Base-by-base conservation (phyloP, 1,140 invertebrate species). In the Aphaenogaster rudis region DNA sequence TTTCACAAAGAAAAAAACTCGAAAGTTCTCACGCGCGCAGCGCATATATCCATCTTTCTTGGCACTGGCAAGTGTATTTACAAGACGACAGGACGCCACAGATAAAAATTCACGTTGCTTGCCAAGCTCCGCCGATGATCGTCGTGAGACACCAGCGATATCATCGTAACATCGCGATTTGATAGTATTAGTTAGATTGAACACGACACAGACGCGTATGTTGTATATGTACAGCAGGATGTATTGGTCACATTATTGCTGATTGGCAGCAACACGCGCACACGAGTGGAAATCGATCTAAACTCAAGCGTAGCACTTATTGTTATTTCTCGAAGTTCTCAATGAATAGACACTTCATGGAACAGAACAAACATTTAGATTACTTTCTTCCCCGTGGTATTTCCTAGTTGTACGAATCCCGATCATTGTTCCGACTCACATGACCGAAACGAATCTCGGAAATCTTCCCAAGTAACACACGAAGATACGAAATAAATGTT, bases 161-260 rank as follows among this genome's bases (percentile, higher is more conserved):
- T 61, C 1, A 45, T 59, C 15, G 42, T n/a, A 48, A 39, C 4
- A 52, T 48, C n/a, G 33, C 48, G 63, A 54, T 21, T 64, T 74
- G 33, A 48, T 69, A 54, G 54, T 28, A 69, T 28, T 80, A 59
- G 2, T 21, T 52, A 5, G 50, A 78, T 52, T 39, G 72, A 89
- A 87, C 66, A 63, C 66, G 67, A 77, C 52, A 59, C 76, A 15
- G 33, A 45, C 52, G 76, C 59, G 6, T 77, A 57, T 57, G 9
- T 72, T 42, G 13, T 71, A 42, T 88, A 81, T 90, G 17, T 90
- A 90, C 86, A 86, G 42, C 21, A 28, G 85, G n/a, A 33, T 15
- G 33, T 78, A 50, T 69, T 39, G 54, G 28, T 71, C 52, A 48
- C 63, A 21, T 82, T 71, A 57, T 74, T 57, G 76, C 42, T 74